These are phyloP conservation scores for Nomada hirtipes DNA, from an alignment of 2,888 invertebrate genomes.

Conservation along the genomic window DNA sequence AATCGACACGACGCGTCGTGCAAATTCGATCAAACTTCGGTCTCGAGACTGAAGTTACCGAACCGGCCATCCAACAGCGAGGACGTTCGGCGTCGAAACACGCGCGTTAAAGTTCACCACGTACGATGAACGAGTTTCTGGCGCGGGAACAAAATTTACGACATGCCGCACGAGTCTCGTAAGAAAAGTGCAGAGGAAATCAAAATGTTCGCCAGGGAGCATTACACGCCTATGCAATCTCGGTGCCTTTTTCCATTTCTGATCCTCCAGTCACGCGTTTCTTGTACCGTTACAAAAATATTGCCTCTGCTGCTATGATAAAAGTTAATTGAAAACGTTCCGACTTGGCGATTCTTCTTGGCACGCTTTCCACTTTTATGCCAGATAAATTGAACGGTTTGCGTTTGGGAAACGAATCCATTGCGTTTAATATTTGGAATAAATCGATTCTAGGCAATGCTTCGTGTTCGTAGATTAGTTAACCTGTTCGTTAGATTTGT, in stretches of 20 bases:
- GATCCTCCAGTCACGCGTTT: neutral
- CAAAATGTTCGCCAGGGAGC: neutral
- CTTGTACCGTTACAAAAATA: too few species aligned
- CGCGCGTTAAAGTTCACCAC: neutral
- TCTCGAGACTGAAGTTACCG: neutral
- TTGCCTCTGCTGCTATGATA: neutral
- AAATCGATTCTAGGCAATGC: too few species aligned
- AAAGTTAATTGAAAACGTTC: conserved; percentile 4
- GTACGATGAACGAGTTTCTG: conserved; percentile 27
- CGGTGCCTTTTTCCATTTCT: neutral
- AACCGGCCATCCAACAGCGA: neutral
- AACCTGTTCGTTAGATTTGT: too few species aligned
- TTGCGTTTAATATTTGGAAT: too few species aligned
- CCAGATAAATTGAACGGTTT: neutral
- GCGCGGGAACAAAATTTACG: conserved; percentile 13
- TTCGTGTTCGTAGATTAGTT: too few species aligned
- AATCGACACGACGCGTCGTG: conserved; percentile 1
- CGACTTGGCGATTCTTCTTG: neutral
- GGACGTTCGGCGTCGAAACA: conserved; percentile 14
- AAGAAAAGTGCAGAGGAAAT: neutral
- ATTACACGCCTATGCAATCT: too few species aligned
- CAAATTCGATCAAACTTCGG: conserved; percentile 26
- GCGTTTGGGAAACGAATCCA: too few species aligned
- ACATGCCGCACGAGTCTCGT: neutral
- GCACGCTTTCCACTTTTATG: neutral